Base-by-base conservation (phyloP, 2,113 vertebrate species). In the Paramormyrops kingsleyae region DNA sequence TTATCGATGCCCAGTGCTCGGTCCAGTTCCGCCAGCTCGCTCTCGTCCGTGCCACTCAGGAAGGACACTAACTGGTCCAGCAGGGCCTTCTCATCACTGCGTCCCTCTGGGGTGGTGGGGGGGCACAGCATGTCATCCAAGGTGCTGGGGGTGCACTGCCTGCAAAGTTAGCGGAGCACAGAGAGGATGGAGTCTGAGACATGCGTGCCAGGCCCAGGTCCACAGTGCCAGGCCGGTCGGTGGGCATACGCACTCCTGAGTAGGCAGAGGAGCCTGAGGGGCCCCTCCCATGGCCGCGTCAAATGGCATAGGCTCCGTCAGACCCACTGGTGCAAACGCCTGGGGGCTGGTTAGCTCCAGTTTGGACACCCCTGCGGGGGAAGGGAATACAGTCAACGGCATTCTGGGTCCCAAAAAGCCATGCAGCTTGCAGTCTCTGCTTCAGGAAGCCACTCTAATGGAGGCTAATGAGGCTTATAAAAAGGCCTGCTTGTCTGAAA, bases 41-140 rank as follows among this genome's bases (percentile, higher is more conserved):
- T 98, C 94, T 99, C 98, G 2, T 99, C 98, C n/a, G 98, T 99
- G 90, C 97, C 97, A n/a, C 97, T 99, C 91, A 99, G 97, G 95
- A 99, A 98, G 92, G 97, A 97, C 15, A 99, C 97, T 4, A 99
- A 96, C 94, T 99, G 98, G 90, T 99, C 98, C 0, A 99, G 92
- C 84, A 99, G 96, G 53, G 97, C 97, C 74, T 98, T 99, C 95
- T 99, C 98, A 0, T 99, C 98, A 1, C 95, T 99, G 10, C 97
- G 96, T 39, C 96, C 97, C 93, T 99, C 98, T 0, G 96, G 95
- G 1, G 97, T 97, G 88, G 97, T 97, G 83, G 97, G 98, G 4
- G 98, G 97, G 87, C 97, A 97, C 17, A 99, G 95, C 91, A 99
- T 97, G 88, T 98, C 97, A 21, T 99, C 98, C 95, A 99, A 94